Conservation (phyloP, 2,888 invertebrate genomes). For the Mythimna impura region DNA sequence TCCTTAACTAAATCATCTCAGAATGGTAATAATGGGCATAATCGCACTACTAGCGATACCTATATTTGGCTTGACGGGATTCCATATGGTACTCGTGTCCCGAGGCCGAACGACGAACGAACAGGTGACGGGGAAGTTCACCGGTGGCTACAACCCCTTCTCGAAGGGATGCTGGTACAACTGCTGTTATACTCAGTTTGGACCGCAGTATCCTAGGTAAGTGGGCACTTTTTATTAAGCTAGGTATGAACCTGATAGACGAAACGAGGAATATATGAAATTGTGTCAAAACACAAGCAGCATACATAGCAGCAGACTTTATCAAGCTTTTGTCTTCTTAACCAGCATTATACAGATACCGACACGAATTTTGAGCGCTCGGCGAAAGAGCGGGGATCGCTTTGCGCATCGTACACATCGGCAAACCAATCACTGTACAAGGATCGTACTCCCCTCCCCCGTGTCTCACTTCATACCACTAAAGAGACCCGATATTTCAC, state of each 20-base stretch:
- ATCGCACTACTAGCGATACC: conserved; percentile 98
- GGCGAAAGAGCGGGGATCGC: no score
- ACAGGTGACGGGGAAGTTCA: conserved; percentile 99
- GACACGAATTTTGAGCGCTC: no score
- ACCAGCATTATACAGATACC: no score
- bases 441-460: no score
- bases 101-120: conserved; percentile 99
- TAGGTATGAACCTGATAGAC: neutral
- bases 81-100: conserved; percentile 99
- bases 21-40: conserved; percentile 97
- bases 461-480: no score
- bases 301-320: no score
- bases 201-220: conserved; percentile 99
- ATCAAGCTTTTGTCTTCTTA: no score
- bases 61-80: conserved; percentile 99
- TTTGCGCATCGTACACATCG: no score
- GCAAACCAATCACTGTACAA: no score
- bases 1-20: conserved; percentile 81
- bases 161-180: conserved; percentile 98
- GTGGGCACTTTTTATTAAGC: conserved; percentile 50
- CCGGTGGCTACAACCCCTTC: conserved; percentile 99
- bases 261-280: neutral
- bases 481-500: no score
- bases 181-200: conserved; percentile 98
- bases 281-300: neutral